Evolutionary conservation across 2,797 vertebrate species (phyloP).

Genomic region (Urocyon cinereoargenteus): DNA sequence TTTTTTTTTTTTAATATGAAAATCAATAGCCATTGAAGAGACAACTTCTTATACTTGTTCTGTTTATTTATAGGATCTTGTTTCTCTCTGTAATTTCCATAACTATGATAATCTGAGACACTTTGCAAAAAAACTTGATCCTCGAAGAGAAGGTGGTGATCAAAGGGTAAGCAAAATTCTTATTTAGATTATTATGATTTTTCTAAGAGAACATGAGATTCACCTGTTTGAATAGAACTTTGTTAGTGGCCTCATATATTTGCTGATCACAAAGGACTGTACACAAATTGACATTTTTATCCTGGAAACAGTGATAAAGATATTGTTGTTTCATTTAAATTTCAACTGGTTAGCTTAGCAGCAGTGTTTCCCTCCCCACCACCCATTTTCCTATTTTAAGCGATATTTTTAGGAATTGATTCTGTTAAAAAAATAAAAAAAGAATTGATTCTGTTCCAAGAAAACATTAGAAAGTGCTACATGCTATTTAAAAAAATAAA

Average conservation of each 20-base stretch:
- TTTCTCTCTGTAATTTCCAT: slow-evolving; percentile 98
- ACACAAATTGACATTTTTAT: slow-evolving; percentile 60
- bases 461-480: not conserved
- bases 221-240: not conserved
- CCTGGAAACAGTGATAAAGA: not conserved
- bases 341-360: slow-evolving; percentile 27
- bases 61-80: slow-evolving; percentile 93
- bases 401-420: slow-evolving; percentile 57
- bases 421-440: not conserved
- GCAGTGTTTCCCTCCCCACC: not conserved
- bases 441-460: slow-evolving; percentile 38
- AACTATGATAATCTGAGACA: slow-evolving; percentile 99
- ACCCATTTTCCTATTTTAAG: slow-evolving; percentile 48
- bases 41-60: slow-evolving; percentile 19
- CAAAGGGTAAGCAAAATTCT: slow-evolving; percentile 94
- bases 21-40: not conserved
- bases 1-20: not conserved
- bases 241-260: slow-evolving; percentile 49
- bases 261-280: slow-evolving; percentile 43
- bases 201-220: slow-evolving; percentile 61
- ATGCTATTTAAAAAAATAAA: not conserved
- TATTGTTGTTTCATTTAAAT: slow-evolving; percentile 50
- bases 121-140: slow-evolving; percentile 98
- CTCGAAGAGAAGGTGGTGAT: slow-evolving; percentile 97
- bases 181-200: slow-evolving; percentile 43